A percentile compares a stretch with the other conserved stretches of the same genome.
phyloP scores from a whole-genome alignment of 2,113 vertebrate species.

The Cavia porcellus region DNA sequence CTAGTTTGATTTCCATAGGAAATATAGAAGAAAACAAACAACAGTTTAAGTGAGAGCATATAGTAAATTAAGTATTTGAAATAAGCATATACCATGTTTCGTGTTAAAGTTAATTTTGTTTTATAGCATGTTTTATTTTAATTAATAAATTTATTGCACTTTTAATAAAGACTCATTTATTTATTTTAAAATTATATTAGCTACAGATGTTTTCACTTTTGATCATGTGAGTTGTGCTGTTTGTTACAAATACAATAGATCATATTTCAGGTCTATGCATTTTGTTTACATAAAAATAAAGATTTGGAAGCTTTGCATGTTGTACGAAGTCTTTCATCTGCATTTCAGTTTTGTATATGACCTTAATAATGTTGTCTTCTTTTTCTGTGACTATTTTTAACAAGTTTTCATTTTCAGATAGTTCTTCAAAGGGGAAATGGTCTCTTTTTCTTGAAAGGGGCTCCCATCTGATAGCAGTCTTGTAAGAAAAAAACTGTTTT shows the following conservation, averaged over 20 bases:
- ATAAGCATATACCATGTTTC: background rate
- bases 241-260: background rate
- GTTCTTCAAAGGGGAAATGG: constrained; percentile 73
- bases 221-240: background rate
- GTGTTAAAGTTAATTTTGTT: background rate
- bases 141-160: background rate
- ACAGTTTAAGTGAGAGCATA: background rate
- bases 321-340: background rate
- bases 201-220: background rate
- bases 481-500: constrained; percentile 85
- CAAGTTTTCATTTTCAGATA: constrained; percentile 45
- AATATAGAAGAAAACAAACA: constrained; percentile 4
- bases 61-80: constrained; percentile 33
- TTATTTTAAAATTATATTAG: background rate
- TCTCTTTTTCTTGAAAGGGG: constrained; percentile 80
- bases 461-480: constrained; percentile 84
- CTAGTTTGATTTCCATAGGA: background rate
- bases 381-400: constrained; percentile 34
- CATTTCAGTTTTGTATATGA: background rate
- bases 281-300: background rate
- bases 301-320: background rate
- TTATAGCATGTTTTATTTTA: background rate
- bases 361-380: background rate
- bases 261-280: background rate
- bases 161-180: background rate